A percentile compares a stretch with the other conserved stretches of the same genome.
These are phyloP conservation scores for Hypsopygia costalis DNA, from an alignment of 2,888 invertebrate genomes.

Conservation along the genomic window DNA sequence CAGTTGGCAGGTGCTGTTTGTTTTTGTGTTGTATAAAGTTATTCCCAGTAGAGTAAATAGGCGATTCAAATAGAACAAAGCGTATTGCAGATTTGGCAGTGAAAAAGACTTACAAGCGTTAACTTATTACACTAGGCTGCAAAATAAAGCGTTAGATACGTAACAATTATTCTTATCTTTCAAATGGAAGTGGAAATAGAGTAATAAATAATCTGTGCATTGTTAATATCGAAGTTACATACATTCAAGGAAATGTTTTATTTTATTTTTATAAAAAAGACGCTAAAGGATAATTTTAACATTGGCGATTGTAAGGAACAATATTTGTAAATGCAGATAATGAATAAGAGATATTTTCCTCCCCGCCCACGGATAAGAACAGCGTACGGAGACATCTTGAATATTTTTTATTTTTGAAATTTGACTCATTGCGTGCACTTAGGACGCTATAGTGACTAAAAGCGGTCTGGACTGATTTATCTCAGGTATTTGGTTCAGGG, in stretches of 20 bases:
- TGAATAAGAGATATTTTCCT: conserved; percentile 13
- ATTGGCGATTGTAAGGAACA: too few relatives aligned
- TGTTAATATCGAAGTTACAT: not conserved
- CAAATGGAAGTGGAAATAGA: not conserved
- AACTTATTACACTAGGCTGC: too few relatives aligned
- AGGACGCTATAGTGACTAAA: conserved; percentile 38
- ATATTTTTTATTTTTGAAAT: conserved; percentile 25
- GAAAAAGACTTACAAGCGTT: not conserved
- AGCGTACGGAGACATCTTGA: conserved; percentile 16
- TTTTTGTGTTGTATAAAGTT: not conserved
- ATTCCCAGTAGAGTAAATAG: too few relatives aligned
- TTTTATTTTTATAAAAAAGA: too few relatives aligned
- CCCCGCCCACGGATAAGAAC: conserved; percentile 24
- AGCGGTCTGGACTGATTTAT: conserved; percentile 46
- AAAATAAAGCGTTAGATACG: too few relatives aligned
- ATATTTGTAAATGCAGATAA: too few relatives aligned
- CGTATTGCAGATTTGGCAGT: not conserved
- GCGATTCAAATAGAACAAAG: too few relatives aligned
- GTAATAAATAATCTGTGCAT: not conserved
- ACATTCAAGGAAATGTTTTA: not conserved
- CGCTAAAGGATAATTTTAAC: not conserved
- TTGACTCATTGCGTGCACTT: conserved; percentile 45
- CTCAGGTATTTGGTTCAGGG: conserved; percentile 50
- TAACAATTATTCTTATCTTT: not conserved
- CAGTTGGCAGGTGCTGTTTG: not conserved